A percentile compares a stretch with the other conserved stretches of the same genome.
phyloP scores from a whole-genome alignment of 2,888 invertebrate species.

The Venusia cambrica region DNA sequence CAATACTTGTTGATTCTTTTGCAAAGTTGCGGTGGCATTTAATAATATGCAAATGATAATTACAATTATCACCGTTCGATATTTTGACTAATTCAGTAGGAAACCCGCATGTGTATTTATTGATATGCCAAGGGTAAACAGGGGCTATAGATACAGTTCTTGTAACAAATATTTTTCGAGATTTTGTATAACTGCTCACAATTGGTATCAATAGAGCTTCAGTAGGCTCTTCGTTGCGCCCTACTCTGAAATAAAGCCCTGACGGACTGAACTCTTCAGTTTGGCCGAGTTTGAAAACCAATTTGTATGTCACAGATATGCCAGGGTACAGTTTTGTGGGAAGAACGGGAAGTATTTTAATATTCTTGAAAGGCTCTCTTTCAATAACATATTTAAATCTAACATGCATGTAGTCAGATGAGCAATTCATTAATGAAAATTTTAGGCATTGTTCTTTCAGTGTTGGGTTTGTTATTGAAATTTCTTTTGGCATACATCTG shows the following conservation, averaged over 20 bases:
- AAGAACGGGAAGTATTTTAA: constrained; percentile 44
- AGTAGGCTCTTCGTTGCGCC: constrained; percentile 35
- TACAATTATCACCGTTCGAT: constrained; percentile 37
- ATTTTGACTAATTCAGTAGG: constrained; percentile 45
- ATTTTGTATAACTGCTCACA: constrained; percentile 34
- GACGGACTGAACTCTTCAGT: constrained; percentile 39
- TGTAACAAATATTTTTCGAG: constrained; percentile 37
- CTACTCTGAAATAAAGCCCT: constrained; percentile 51
- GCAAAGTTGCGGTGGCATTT: constrained; percentile 42
- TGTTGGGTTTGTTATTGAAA: constrained; percentile 38
- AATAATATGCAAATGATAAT: constrained; percentile 48
- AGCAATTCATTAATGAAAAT: constrained; percentile 52
- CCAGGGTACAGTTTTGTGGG: constrained; percentile 56
- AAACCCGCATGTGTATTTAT: constrained; percentile 37
- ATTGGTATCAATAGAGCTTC: constrained; percentile 54
- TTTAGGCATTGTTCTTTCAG: constrained; percentile 43
- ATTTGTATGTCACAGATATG: constrained; percentile 43
- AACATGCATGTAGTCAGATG: constrained; percentile 43
- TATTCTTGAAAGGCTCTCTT: constrained; percentile 37
- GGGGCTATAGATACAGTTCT: constrained; percentile 49
- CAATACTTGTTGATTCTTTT: constrained; percentile 26
- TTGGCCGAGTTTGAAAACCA: constrained; percentile 43
- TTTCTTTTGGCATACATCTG: constrained; percentile 41
- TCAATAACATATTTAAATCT: constrained; percentile 52
- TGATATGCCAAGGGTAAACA: constrained; percentile 57